A percentile compares a stretch with the other conserved stretches of the same genome.
These are phyloP conservation scores for Aphyosemion australe DNA, from an alignment of 2,113 vertebrate species.

Conservation along the genomic window DNA sequence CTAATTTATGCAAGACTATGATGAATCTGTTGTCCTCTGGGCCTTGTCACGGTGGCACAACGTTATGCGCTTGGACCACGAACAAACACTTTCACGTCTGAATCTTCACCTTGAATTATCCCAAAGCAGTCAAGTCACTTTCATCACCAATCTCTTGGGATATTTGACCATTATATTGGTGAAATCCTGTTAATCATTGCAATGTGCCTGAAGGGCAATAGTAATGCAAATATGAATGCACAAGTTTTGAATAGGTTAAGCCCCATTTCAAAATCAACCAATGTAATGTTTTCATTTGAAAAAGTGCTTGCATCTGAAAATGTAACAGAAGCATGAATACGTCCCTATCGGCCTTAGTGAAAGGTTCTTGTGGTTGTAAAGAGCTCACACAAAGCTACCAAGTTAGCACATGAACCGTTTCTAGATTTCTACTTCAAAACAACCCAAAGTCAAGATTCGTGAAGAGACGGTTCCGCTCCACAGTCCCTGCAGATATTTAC, in stretches of 20 bases:
- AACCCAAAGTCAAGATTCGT: slow-evolving; percentile 9
- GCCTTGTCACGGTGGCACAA: slow-evolving; percentile 34
- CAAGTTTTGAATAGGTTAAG: slow-evolving; percentile 21
- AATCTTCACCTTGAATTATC: slow-evolving; percentile 56
- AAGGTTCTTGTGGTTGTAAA: not conserved
- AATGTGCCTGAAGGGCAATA: slow-evolving; percentile 9
- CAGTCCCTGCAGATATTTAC: slow-evolving; percentile 27
- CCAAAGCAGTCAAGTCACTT: slow-evolving; percentile 32
- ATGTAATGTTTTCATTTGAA: slow-evolving; percentile 15
- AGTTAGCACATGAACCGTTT: not conserved
- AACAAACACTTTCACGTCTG: slow-evolving; percentile 39
- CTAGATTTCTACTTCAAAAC: slow-evolving; percentile 14
- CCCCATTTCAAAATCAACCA: slow-evolving; percentile 9
- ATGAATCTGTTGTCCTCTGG: slow-evolving; percentile 74
- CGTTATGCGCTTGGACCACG: slow-evolving; percentile 42
- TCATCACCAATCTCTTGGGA: slow-evolving; percentile 27
- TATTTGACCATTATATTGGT: slow-evolving; percentile 36
- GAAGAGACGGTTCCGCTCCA: slow-evolving; percentile 21
- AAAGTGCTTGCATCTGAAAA: slow-evolving; percentile 27
- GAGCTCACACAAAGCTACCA: not conserved
- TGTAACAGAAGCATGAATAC: not conserved
- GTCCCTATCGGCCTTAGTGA: too few relatives aligned
- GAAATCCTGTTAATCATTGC: slow-evolving; percentile 19
- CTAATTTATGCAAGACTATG: slow-evolving; percentile 69
- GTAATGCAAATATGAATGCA: slow-evolving; percentile 19